These are phyloP conservation scores for Drosophila mercatorum DNA, from an alignment of 2,888 invertebrate genomes.

Conservation along the genomic window DNA sequence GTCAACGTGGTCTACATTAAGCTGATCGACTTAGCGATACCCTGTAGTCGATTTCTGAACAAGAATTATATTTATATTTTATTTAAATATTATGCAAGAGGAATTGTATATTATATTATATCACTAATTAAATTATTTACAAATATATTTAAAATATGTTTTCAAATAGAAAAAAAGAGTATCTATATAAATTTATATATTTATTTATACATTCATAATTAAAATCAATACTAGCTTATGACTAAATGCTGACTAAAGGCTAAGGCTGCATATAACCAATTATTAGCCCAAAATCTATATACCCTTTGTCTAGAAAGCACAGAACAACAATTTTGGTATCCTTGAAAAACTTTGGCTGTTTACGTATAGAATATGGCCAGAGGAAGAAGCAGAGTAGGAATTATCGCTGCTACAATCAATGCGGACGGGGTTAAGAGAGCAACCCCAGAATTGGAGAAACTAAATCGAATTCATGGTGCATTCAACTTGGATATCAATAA, in stretches of 20 bases:
- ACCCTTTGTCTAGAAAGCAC: constrained; percentile 20
- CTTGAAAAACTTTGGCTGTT: constrained; percentile 10
- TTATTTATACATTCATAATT: too few relatives aligned
- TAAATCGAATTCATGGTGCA: constrained; percentile 55
- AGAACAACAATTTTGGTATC: constrained; percentile 28
- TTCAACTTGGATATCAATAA: constrained; percentile 75
- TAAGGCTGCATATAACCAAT: too few relatives aligned
- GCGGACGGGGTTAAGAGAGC: constrained; percentile 7
- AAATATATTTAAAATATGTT: too few relatives aligned
- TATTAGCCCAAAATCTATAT: background rate
- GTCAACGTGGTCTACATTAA: background rate
- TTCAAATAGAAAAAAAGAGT: too few relatives aligned
- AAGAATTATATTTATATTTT: too few relatives aligned
- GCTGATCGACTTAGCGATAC: background rate
- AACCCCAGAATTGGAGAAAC: constrained; percentile 38
- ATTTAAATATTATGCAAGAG: too few relatives aligned
- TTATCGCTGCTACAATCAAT: constrained; percentile 26
- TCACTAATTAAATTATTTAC: too few relatives aligned
- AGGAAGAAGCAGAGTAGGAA: constrained; percentile 2
- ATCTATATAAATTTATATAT: too few relatives aligned
- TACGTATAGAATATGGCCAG: background rate
- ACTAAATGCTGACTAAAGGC: too few relatives aligned
- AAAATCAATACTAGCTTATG: too few relatives aligned
- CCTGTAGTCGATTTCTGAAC: background rate
- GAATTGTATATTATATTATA: too few relatives aligned